phyloP scores from a whole-genome alignment of 1,140 invertebrate genomes.

The Pogonomyrmex barbatus region DNA sequence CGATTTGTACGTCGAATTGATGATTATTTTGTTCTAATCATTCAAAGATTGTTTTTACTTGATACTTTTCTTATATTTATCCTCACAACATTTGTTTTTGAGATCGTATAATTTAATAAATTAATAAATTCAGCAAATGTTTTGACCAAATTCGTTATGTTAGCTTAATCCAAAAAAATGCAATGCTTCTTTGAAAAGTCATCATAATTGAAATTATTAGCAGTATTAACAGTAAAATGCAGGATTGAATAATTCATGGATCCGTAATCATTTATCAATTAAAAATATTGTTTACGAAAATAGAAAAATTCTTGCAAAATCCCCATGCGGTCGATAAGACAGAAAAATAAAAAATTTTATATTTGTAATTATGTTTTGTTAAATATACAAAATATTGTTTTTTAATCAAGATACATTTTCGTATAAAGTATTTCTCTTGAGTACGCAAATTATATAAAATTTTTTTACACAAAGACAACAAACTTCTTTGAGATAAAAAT shows the following conservation, averaged over 20 bases:
- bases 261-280: background rate
- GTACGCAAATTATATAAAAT: background rate
- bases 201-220: background rate
- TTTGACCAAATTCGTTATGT: background rate
- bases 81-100: background rate
- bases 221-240: background rate
- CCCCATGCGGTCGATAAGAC: background rate
- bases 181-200: background rate
- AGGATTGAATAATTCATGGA: background rate
- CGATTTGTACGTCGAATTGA: background rate
- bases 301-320: background rate
- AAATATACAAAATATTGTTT: background rate
- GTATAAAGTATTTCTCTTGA: background rate
- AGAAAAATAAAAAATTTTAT: background rate
- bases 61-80: background rate
- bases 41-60: background rate
- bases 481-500: conserved; percentile 11
- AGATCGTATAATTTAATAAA: background rate
- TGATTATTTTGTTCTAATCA: background rate
- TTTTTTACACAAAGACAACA: background rate
- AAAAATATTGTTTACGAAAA: background rate
- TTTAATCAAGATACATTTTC: conserved; percentile 8
- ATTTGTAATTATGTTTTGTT: background rate
- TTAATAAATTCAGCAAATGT: background rate
- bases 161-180: background rate